These are phyloP conservation scores for Apotomis turbidana DNA, from an alignment of 2,888 invertebrate species.

Conservation along the genomic window DNA sequence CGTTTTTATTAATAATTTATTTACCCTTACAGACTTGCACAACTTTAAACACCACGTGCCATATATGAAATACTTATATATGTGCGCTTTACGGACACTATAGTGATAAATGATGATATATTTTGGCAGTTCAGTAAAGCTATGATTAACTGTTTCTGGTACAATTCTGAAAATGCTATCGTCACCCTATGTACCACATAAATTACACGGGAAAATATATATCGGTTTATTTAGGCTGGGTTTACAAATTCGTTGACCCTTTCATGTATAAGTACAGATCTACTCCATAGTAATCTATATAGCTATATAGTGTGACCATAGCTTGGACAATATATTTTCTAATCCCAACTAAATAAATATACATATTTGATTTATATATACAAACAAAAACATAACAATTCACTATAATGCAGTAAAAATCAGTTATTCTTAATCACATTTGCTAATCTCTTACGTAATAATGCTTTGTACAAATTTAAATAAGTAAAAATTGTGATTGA, in stretches of 20 bases:
- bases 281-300: not conserved
- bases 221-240: not conserved
- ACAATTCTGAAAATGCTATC: constrained; percentile 17
- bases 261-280: constrained; percentile 14
- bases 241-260: constrained; percentile 12
- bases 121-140: constrained; percentile 20
- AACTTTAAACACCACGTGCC: constrained; percentile 29
- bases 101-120: not conserved
- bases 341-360: constrained; percentile 29
- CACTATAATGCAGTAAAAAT: constrained; percentile 12
- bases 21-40: constrained; percentile 32
- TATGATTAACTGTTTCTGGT: not conserved
- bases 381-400: constrained; percentile 11
- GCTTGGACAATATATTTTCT: constrained; percentile 12
- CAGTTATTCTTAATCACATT: constrained; percentile 21
- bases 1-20: constrained; percentile 39
- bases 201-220: not conserved
- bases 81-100: constrained; percentile 23
- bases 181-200: not conserved
- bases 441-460: constrained; percentile 10
- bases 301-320: not conserved
- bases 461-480: constrained; percentile 32
- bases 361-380: constrained; percentile 12
- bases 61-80: constrained; percentile 18
- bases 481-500: constrained; percentile 17